Evolutionary conservation across 2,888 invertebrate species (phyloP).

Genomic region (Leptarthrus brevirostris): DNA sequence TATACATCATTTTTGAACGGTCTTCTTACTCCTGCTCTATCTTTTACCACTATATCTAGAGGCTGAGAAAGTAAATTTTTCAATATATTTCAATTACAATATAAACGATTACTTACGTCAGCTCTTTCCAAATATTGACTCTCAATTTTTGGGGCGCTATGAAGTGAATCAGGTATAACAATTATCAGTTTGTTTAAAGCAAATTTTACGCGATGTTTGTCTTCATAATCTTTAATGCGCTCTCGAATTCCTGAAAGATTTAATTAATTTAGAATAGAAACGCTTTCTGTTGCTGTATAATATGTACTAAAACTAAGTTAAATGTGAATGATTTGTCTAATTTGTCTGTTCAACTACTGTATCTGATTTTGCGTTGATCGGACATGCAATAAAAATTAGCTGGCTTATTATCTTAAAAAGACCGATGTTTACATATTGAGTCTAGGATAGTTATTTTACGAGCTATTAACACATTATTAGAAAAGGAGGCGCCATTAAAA

Average conservation of each 20-base stretch:
- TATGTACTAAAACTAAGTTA: too few species aligned
- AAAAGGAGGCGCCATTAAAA: too few species aligned
- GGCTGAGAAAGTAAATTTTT: conserved; percentile 56
- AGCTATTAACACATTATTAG: too few species aligned
- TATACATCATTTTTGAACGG: conserved; percentile 62
- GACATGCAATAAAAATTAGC: too few species aligned
- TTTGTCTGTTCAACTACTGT: too few species aligned
- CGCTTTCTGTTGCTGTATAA: not conserved
- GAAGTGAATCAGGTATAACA: conserved; percentile 61
- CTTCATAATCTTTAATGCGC: conserved; percentile 60
- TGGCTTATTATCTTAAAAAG: too few species aligned
- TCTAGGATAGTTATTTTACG: too few species aligned
- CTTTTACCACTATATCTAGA: conserved; percentile 57
- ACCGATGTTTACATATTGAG: too few species aligned
- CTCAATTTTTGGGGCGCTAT: conserved; percentile 58
- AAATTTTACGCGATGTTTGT: conserved; percentile 57
- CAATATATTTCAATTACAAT: too few species aligned
- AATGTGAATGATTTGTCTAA: too few species aligned
- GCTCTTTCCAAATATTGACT: conserved; percentile 58
- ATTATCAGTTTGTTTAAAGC: conserved; percentile 60
- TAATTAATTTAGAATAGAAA: not conserved
- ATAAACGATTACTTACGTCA: conserved; percentile 57
- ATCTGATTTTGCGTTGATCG: too few species aligned
- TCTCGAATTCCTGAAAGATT: conserved; percentile 57
- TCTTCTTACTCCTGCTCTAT: conserved; percentile 62